Conservation (phyloP, 2,888 invertebrate genomes). For the Galeruca laticollis region DNA sequence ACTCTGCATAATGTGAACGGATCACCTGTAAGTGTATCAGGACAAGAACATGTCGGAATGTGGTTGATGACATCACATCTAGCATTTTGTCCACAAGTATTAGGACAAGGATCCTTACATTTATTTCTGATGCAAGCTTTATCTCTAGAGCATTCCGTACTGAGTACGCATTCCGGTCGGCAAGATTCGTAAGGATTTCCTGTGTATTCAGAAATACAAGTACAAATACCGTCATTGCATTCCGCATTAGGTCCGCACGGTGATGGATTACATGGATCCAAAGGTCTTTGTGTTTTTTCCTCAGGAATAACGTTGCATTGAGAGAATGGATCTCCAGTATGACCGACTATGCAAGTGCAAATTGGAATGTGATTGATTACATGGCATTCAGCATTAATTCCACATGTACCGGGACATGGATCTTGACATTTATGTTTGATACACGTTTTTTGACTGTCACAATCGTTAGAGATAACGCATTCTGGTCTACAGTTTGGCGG, state of each 20-base stretch:
- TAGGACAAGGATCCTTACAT: constrained; percentile 78
- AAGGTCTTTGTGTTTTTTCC: constrained; percentile 62
- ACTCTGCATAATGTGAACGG: constrained; percentile 60
- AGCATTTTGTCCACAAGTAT: constrained; percentile 78
- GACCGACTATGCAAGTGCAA: constrained; percentile 81
- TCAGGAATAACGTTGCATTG: constrained; percentile 74
- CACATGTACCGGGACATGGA: constrained; percentile 87
- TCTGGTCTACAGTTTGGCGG: constrained; percentile 86
- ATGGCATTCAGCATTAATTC: constrained; percentile 82
- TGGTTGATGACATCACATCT: constrained; percentile 80
- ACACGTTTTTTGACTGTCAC: constrained; percentile 81
- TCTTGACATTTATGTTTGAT: constrained; percentile 84
- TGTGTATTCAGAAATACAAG: constrained; percentile 73
- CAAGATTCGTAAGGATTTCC: constrained; percentile 79
- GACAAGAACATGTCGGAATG: constrained; percentile 79
- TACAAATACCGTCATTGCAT: constrained; percentile 74
- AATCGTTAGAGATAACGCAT: constrained; percentile 84
- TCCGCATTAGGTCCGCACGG: constrained; percentile 83
- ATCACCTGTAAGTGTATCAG: constrained; percentile 77
- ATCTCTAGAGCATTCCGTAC: constrained; percentile 74
- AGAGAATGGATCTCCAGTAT: constrained; percentile 85
- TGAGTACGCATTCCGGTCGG: constrained; percentile 78
- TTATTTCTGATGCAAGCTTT: constrained; percentile 77
- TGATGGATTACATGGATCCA: constrained; percentile 76
- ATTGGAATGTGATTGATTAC: constrained; percentile 86